phyloP scores from a whole-genome alignment of 2,888 invertebrate species.

The Hofmannophila pseudospretella region DNA sequence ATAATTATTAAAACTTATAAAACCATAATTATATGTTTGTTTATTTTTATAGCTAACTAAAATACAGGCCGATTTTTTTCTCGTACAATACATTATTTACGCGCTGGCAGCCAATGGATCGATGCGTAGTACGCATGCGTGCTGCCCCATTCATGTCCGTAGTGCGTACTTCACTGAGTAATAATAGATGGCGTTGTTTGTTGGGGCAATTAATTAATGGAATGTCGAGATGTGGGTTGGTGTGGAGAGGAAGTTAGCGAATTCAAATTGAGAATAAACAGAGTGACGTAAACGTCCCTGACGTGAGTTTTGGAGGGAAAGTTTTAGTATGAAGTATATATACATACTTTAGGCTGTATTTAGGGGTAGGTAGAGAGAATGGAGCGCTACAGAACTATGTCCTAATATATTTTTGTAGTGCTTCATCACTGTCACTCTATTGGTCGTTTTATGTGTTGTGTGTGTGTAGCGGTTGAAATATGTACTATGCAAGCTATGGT shows the following conservation, averaged over 20 bases:
- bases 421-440: no score
- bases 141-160: slow-evolving; percentile 49
- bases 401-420: no score
- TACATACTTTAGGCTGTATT: no score
- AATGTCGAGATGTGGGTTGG: slow-evolving; percentile 17
- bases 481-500: no score
- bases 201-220: slow-evolving; percentile 29
- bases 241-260: neutral
- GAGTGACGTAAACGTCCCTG: neutral
- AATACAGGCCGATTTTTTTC: slow-evolving; percentile 40
- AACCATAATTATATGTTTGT: slow-evolving; percentile 3
- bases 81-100: slow-evolving; percentile 63
- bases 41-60: slow-evolving; percentile 12
- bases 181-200: slow-evolving; percentile 50
- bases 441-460: no score
- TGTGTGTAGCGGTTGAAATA: no score
- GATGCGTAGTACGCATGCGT: slow-evolving; percentile 66
- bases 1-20: no score
- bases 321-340: no score
- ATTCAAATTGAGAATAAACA: neutral
- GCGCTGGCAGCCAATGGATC: slow-evolving; percentile 50
- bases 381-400: no score
- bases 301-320: no score
- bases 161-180: slow-evolving; percentile 20
- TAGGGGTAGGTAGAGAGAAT: no score